Conservation (phyloP, 2,888 invertebrate species). For the Tetranychus piercei region DNA sequence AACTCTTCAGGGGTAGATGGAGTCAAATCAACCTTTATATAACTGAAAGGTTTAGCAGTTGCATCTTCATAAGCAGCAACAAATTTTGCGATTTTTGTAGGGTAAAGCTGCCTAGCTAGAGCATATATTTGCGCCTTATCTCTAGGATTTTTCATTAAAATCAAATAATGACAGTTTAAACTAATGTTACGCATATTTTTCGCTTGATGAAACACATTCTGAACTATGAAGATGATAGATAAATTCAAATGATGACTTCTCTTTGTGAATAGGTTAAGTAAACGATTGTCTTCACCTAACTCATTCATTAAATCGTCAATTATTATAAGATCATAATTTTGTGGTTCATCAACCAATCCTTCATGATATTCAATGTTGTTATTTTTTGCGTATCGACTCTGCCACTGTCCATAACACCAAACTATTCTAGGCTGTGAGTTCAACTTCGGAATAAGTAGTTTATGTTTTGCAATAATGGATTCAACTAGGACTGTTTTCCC, state of each 20-base stretch:
- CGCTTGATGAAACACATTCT: slow-evolving; percentile 19
- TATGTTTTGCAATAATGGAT: slow-evolving; percentile 2
- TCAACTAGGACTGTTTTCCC: slow-evolving; percentile 15
- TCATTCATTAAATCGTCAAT: slow-evolving; percentile 21
- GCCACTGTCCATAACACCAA: slow-evolving; percentile 15
- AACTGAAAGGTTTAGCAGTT: slow-evolving; percentile 15
- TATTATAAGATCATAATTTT: background rate
- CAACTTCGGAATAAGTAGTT: background rate
- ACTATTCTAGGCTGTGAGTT: background rate
- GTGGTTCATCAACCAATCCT: background rate
- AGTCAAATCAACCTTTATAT: slow-evolving; percentile 16
- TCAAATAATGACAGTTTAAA: slow-evolving; percentile 13
- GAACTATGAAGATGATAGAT: slow-evolving; percentile 18
- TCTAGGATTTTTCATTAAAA: slow-evolving; percentile 9
- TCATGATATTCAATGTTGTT: background rate
- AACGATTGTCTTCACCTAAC: background rate
- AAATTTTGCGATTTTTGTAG: slow-evolving; percentile 9
- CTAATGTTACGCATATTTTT: slow-evolving; percentile 17
- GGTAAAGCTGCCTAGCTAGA: slow-evolving; percentile 12
- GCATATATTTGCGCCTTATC: background rate
- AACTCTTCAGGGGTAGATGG: background rate
- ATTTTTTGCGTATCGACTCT: background rate
- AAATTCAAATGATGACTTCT: slow-evolving; percentile 19
- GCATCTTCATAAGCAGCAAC: slow-evolving; percentile 17
- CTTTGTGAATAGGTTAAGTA: slow-evolving; percentile 18